Base-by-base conservation (phyloP, 2,113 vertebrate species). In the Xyliphius kryptos region DNA sequence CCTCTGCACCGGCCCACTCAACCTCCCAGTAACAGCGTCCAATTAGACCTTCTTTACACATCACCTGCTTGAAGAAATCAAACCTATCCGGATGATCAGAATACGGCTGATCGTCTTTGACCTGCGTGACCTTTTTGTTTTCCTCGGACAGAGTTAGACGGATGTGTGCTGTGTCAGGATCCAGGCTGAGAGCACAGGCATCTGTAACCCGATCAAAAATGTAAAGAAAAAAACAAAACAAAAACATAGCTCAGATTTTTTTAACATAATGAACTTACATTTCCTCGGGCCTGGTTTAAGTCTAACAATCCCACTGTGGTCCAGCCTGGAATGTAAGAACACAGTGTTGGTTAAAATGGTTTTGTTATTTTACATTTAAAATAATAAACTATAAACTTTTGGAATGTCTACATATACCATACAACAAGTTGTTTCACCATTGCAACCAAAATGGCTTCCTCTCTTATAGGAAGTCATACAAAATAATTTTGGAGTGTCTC, bases 11-110 rank as follows among this genome's bases (percentile, higher is more conserved):
- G 3, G 46, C 9, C 59, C 59, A 61, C 32, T 61, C 47, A 7
- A 32, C 59, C 59, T 61, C 59, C 59, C 59, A 61, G 59, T 61
- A 61, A 20, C 26, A 50, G 12, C 47, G 59, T n/a, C 32, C 59
- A 3, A 1, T 1, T 32, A 61, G 47, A 38, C 32, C 11, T 32
- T 50, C 16, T 20, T 2, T 6, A 26, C 59, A 61, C 59, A 61
- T 61, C 22, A 61, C 59, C 59, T 61, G 59, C 21, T 61, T 61
- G 15, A 32, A 61, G 47, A 20, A 11, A 6, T 61, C 59, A 13
- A 61, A 61, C 46, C 59, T 20, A 8, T 61, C 47, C 1, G 47
- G 59, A 21, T 61, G 59, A 5, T 51, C 59, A 6, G 59, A 46
- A 48, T 61, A 61, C 17, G 46, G 32, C 16, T 61, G 59, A 3